A percentile compares a stretch with the other conserved stretches of the same genome.
These are phyloP conservation scores for Odontophorus gujanensis DNA, from an alignment of 2,113 vertebrate genomes.

Conservation along the genomic window DNA sequence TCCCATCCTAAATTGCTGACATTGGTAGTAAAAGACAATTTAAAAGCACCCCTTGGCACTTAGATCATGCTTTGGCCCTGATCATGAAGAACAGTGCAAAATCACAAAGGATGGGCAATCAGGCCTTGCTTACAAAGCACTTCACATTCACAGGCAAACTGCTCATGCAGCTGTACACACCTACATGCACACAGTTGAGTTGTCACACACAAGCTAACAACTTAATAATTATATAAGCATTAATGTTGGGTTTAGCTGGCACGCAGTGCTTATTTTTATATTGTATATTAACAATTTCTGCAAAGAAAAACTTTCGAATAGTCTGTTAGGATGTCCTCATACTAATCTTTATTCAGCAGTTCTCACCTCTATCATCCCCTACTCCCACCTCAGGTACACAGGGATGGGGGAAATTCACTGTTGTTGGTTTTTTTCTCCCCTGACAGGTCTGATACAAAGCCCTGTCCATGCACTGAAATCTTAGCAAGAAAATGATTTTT, in stretches of 20 bases:
- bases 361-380: not conserved
- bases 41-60: not conserved
- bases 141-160: not conserved
- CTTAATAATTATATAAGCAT: not conserved
- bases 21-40: not conserved
- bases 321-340: not conserved
- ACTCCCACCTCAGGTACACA: not conserved
- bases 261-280: not conserved
- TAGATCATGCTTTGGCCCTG: not conserved
- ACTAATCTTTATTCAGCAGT: not conserved
- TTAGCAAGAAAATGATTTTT: not conserved
- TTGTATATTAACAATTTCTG: not conserved
- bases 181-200: not conserved
- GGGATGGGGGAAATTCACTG: not conserved
- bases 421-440: not conserved
- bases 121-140: not conserved
- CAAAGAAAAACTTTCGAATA: not conserved
- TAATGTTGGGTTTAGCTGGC: not conserved
- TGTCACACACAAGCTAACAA: not conserved
- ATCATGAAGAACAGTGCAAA: not conserved
- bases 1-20: not conserved
- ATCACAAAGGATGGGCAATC: not conserved
- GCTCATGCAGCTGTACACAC: fast-evolving
- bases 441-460: not conserved
- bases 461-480: not conserved